Evolutionary conservation across 2,797 vertebrate genomes (phyloP), one percentile per base, ranked within the genome.

Genomic region (Gorsachius magnificus): DNA sequence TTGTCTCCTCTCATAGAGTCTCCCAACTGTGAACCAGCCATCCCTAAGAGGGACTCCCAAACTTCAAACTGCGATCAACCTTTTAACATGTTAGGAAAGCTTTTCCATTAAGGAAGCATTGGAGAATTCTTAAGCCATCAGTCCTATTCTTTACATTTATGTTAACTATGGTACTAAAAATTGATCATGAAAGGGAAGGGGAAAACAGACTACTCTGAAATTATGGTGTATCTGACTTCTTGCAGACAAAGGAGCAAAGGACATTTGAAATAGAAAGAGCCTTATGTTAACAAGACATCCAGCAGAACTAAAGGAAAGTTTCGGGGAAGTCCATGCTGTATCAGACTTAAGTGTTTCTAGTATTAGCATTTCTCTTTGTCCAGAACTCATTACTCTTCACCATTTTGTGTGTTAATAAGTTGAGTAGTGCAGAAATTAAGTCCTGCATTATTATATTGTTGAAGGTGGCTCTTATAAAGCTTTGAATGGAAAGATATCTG

Each of bases 261-360:
- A 31, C 28, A 51, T 29, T 9, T 38, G 20, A 68, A 87, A 56
- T 7, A 18, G 33, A 14, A 86, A 61, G 11, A 43, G 24, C 3
- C 22, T 80, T 35, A 25, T 13, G 16, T n/a, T 68, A 35, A 14
- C 6, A 76, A 77, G 8, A 46, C 6, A 3, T 6, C 11, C 24
- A 77, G 29, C 16, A 86, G 36, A 89, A 82, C 4, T 41, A 48
- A 66, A 54, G 2, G 2, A 69, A 75, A 76, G 53, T 19, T 1
- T 25, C 7, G 1, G 5, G 4, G 20, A 76, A 2, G 6, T 17
- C 10, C 7, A 13, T 14, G 15, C 8, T 43, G 10, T 19, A 53
- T 21, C 10, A 78, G 9, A 81, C 9, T 43, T 36, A 10, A 71
- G 4, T 29, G 7, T 21, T 66, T 53, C 6, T 10, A 36, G 16